A percentile compares a stretch with the other conserved stretches of the same genome.
Conservation (phyloP, 1,140 invertebrate genomes). For the Eurytemora carolleeae region DNA sequence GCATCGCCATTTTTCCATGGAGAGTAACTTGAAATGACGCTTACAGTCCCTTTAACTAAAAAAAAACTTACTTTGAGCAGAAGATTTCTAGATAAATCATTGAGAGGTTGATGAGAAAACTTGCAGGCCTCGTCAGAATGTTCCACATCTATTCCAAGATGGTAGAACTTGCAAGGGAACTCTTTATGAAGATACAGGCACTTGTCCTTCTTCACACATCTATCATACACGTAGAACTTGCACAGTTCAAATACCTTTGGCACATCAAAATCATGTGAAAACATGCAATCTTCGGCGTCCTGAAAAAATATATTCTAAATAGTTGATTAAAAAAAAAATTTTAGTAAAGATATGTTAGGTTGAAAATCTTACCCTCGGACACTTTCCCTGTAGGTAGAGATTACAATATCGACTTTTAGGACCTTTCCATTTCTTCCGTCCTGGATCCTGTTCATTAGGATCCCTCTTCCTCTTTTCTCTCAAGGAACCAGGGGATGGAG, state of each 20-base stretch:
- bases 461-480: too few species aligned
- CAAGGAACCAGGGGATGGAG: too few species aligned
- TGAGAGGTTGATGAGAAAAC: constrained; percentile 73
- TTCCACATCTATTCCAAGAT: constrained; percentile 65
- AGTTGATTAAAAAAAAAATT: too few species aligned
- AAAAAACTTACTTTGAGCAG: constrained; percentile 35
- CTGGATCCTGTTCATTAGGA: too few species aligned
- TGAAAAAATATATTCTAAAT: constrained; percentile 14
- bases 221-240: constrained; percentile 89
- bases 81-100: constrained; percentile 43
- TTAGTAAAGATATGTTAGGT: too few species aligned
- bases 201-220: constrained; percentile 82
- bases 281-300: constrained; percentile 49
- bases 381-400: background rate
- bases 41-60: too few species aligned
- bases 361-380: too few species aligned
- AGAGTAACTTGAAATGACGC: too few species aligned
- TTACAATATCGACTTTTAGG: background rate
- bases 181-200: constrained; percentile 92
- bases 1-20: too few species aligned
- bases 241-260: constrained; percentile 79
- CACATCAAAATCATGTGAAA: constrained; percentile 60
- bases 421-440: too few species aligned
- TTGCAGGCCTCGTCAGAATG: constrained; percentile 53
- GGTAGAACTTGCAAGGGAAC: constrained; percentile 92